Conservation (phyloP, 2,797 vertebrate species). For the Myiothlypis coronata region DNA sequence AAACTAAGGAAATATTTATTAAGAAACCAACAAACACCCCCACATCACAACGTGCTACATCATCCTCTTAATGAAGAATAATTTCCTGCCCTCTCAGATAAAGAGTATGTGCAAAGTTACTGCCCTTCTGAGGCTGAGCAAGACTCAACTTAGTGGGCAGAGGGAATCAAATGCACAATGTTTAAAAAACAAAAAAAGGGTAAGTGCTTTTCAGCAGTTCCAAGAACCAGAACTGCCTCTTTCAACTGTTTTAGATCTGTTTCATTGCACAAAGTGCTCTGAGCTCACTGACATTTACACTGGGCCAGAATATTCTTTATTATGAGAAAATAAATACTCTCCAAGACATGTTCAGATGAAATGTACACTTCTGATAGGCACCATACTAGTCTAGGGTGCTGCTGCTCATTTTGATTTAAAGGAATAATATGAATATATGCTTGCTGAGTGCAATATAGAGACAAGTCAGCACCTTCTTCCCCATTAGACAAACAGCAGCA, state of each 20-base stretch:
- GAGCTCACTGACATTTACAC: slow-evolving; percentile 13
- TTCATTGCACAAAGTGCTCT: not conserved
- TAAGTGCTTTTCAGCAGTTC: not conserved
- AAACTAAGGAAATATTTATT: not conserved
- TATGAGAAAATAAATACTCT: slow-evolving; percentile 21
- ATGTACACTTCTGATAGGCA: not conserved
- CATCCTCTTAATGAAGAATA: not conserved
- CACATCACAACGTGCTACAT: not conserved
- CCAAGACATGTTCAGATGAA: not conserved
- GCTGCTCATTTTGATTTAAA: not conserved
- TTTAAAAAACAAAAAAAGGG: not conserved
- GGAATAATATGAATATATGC: not conserved
- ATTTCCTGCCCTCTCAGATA: not conserved
- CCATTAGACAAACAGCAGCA: not conserved
- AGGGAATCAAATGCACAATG: not conserved
- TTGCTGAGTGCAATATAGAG: not conserved
- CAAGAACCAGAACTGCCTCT: not conserved
- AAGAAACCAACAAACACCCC: not conserved
- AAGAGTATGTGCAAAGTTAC: not conserved
- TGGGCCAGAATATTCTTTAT: not conserved
- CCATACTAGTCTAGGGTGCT: not conserved
- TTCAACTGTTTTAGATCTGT: not conserved
- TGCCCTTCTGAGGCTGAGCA: not conserved
- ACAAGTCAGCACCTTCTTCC: not conserved
- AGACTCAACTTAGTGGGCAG: not conserved